Evolutionary conservation across 2,797 vertebrate species (phyloP).

Genomic region (Hemibagrus guttatus): DNA sequence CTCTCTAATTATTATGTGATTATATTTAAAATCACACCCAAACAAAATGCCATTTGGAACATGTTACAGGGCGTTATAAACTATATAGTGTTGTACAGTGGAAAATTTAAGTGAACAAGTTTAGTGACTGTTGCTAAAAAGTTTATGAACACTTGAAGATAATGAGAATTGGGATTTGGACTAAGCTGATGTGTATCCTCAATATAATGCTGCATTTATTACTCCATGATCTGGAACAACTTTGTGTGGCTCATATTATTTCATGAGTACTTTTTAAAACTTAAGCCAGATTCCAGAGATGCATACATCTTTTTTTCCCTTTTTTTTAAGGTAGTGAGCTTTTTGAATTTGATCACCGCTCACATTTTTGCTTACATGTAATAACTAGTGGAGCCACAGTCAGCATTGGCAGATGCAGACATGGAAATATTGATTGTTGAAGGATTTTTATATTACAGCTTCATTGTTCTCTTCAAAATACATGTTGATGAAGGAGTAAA

Average conservation of each 20-base stretch:
- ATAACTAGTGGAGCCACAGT: not conserved
- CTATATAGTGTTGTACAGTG: not conserved
- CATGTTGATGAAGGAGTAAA: not conserved
- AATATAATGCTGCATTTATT: constrained; percentile 4
- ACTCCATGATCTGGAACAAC: not conserved
- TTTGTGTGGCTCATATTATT: not conserved
- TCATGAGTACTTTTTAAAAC: not conserved
- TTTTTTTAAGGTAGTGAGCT: not conserved
- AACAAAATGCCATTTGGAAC: not conserved
- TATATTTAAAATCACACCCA: not conserved
- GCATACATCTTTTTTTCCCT: not conserved
- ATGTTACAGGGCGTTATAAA: not conserved
- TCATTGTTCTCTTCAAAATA: not conserved
- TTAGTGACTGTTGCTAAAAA: not conserved
- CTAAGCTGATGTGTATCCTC: not conserved
- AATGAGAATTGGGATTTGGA: not conserved
- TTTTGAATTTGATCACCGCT: not conserved
- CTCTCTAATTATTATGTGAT: not conserved
- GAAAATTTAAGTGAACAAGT: not conserved
- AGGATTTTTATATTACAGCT: not conserved
- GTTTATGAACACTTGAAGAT: not conserved
- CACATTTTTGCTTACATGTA: not conserved
- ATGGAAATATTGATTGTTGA: not conserved
- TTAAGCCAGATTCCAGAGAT: not conserved
- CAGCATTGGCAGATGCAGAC: not conserved